A percentile compares a stretch with the other conserved stretches of the same genome.
Evolutionary conservation across 2,797 vertebrate genomes (phyloP).

Genomic region (Thaleichthys pacificus): DNA sequence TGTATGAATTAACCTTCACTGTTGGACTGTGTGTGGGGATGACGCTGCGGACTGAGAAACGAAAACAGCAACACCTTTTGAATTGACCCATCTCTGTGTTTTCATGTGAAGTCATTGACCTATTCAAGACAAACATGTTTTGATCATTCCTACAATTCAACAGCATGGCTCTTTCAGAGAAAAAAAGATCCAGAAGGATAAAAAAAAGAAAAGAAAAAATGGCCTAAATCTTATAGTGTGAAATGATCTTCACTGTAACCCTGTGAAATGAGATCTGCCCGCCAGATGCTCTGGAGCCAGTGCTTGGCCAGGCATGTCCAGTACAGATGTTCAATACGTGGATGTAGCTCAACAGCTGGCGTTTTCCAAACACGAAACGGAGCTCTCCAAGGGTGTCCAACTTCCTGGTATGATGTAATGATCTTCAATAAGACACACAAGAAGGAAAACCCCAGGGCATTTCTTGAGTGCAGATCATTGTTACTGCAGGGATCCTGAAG

Average conservation of each 20-base stretch:
- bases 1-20: conserved; percentile 8
- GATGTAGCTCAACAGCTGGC: not conserved
- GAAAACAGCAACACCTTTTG: not conserved
- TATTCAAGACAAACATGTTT: no score
- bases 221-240: not conserved
- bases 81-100: not conserved
- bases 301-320: not conserved
- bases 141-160: no score
- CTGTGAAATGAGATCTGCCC: not conserved
- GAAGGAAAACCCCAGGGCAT: not conserved
- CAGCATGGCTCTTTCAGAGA: not conserved
- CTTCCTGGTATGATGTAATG: not conserved
- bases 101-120: no score
- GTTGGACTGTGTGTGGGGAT: not conserved
- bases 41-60: not conserved
- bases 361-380: not conserved
- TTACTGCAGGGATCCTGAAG: no score
- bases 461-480: not conserved
- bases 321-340: not conserved
- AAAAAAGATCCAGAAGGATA: not conserved
- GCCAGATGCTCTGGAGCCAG: not conserved
- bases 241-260: not conserved
- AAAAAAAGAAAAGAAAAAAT: no score
- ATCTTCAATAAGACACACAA: not conserved
- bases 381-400: not conserved